Base-by-base conservation (phyloP, 2,888 invertebrate species). In the Limnephilus auricula region DNA sequence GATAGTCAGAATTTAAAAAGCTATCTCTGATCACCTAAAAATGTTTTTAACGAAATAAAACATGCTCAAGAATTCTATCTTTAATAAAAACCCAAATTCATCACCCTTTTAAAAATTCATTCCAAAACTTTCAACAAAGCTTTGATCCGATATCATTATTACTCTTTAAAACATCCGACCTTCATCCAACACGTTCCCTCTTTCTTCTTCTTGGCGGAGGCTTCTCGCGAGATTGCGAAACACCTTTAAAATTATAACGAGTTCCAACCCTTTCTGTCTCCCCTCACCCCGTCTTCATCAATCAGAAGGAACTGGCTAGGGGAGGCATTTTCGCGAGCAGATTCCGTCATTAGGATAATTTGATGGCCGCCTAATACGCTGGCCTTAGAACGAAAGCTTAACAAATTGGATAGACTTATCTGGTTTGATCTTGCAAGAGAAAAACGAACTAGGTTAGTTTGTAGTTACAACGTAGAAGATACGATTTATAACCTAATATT, bases 331-430 rank as follows among this genome's bases (percentile, higher is more conserved):
- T 90, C 87, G 88, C 90, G 90, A 93, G 92, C 90, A 92, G 90
- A 92, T 89, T 92, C 89, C 86, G 92, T 93, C 92, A 92, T 93
- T 92, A 93, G 91, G 92, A 87, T 92, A 91, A 93, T 93, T 93
- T 93, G 93, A 93, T 93, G 89, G 91, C 85, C 37, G 79, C 89
- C 91, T 90, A 92, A 92, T 93, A 92, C 37, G 92, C 50, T 86
- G 40, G 40, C 79, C 87, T 80, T 84, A 37, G 79, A 84, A 40
- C 82, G 83, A 89, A 89, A 90, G 88, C 91, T 91, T 89, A 91
- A 91, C 92, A 92, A 92, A 92, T 92, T 92, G 92, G 92, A 92
- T 92, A 84, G 82, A 90, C 32, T 90, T 92, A 92, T 92, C 91
- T 90, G 31, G 31, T 32, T 32, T 65, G 90, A 90, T 90, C 90